These are phyloP conservation scores for Mesoclemmys tuberculata DNA, from an alignment of 2,113 vertebrate genomes.

Conservation along the genomic window DNA sequence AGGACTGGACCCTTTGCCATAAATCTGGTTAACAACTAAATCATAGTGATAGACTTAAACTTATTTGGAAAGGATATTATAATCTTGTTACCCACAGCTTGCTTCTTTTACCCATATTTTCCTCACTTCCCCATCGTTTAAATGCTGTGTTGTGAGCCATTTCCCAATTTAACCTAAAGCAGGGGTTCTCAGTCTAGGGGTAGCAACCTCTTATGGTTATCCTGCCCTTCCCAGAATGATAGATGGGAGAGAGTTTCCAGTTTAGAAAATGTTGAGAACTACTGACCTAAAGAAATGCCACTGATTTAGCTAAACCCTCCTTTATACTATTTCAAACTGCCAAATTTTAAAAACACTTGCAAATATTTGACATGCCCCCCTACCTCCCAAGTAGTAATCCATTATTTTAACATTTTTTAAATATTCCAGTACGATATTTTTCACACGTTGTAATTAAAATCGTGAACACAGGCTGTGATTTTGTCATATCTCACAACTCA, in stretches of 20 bases:
- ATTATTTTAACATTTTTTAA: neutral
- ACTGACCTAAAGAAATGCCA: neutral
- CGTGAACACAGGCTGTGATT: neutral
- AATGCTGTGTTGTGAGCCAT: neutral
- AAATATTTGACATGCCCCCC: neutral
- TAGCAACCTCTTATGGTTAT: neutral
- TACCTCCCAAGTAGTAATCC: neutral
- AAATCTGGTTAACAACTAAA: neutral
- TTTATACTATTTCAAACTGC: neutral
- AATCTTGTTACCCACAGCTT: rapidly evolving
- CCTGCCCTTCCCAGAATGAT: neutral
- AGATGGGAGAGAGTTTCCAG: neutral
- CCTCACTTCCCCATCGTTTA: neutral
- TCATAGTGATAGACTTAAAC: neutral
- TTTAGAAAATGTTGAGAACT: neutral
- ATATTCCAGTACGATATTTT: neutral
- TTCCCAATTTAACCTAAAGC: neutral
- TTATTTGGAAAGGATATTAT: rapidly evolving
- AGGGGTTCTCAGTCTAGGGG: neutral
- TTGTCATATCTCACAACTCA: neutral
- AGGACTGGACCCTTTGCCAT: neutral
- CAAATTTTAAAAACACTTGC: neutral
- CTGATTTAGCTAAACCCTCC: neutral
- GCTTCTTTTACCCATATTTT: neutral
- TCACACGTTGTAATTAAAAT: neutral